These are phyloP conservation scores for Phania funesta DNA, from an alignment of 2,888 invertebrate genomes.

Conservation along the genomic window DNA sequence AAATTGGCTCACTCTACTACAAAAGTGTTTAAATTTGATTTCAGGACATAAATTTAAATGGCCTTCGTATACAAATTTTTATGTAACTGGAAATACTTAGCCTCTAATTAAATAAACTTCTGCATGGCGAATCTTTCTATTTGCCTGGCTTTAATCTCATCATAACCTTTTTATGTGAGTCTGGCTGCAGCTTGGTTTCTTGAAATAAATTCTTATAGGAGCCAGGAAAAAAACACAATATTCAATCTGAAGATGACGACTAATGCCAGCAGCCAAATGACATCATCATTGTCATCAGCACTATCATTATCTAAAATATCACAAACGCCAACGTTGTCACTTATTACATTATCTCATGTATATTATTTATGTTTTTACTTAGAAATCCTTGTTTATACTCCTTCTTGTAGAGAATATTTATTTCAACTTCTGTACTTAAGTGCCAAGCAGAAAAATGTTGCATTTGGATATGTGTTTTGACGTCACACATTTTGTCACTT, in stretches of 20 bases:
- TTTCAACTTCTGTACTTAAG: neutral
- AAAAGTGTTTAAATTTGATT: neutral
- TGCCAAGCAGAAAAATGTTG: neutral
- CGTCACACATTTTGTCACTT: too few species aligned
- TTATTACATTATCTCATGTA: neutral
- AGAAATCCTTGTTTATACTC: neutral
- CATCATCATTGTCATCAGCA: conserved; percentile 41
- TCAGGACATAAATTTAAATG: conserved; percentile 14
- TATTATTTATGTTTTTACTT: neutral
- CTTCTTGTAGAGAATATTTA: neutral
- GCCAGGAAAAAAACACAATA: conserved; percentile 18
- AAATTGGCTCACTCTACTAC: neutral
- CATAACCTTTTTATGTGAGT: conserved; percentile 8
- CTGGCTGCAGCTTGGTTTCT: neutral
- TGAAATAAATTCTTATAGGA: neutral
- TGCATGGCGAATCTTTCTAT: neutral
- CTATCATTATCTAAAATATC: neutral
- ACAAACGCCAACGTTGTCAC: neutral
- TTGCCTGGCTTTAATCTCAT: conserved; percentile 23
- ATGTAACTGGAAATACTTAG: neutral
- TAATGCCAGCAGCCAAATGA: conserved; percentile 59
- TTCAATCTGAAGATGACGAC: conserved; percentile 32
- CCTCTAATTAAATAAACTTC: conserved; percentile 39
- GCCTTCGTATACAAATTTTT: conserved; percentile 8
- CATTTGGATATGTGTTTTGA: too few species aligned